Evolutionary conservation across 2,888 invertebrate species (phyloP).

Genomic region (Lasioglossum lativentre): DNA sequence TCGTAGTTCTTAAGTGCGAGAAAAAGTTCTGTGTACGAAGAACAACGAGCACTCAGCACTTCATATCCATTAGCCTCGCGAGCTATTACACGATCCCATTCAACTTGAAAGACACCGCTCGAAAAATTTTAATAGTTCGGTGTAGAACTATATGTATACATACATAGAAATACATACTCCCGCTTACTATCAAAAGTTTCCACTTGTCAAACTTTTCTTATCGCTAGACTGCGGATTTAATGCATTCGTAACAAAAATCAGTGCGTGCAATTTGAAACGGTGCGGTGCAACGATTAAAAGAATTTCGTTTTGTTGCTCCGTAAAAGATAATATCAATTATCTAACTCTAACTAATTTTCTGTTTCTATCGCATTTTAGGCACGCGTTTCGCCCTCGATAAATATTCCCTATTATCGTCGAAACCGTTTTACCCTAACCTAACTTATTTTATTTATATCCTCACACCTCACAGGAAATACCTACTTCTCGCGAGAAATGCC

Average conservation of each 20-base stretch:
- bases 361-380: neutral
- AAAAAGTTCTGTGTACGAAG: constrained; percentile 14
- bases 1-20: constrained; percentile 8
- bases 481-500: constrained; percentile 14
- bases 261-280: too few relatives aligned
- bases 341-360: neutral
- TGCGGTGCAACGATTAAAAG: too few relatives aligned
- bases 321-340: too few relatives aligned
- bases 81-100: constrained; percentile 16
- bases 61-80: constrained; percentile 25
- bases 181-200: neutral
- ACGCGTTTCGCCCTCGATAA: neutral
- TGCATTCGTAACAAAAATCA: too few relatives aligned
- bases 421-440: neutral
- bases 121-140: neutral
- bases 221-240: neutral
- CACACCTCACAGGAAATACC: constrained; percentile 17
- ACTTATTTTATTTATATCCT: neutral
- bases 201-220: neutral
- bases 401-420: neutral
- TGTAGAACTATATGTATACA: neutral
- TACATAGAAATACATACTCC: too few relatives aligned
- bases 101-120: neutral
- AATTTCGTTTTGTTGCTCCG: neutral
- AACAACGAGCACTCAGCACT: neutral